A percentile compares a stretch with the other conserved stretches of the same genome.
Conservation (phyloP, 2,797 vertebrate genomes). For the Spondyliosoma cantharus region DNA sequence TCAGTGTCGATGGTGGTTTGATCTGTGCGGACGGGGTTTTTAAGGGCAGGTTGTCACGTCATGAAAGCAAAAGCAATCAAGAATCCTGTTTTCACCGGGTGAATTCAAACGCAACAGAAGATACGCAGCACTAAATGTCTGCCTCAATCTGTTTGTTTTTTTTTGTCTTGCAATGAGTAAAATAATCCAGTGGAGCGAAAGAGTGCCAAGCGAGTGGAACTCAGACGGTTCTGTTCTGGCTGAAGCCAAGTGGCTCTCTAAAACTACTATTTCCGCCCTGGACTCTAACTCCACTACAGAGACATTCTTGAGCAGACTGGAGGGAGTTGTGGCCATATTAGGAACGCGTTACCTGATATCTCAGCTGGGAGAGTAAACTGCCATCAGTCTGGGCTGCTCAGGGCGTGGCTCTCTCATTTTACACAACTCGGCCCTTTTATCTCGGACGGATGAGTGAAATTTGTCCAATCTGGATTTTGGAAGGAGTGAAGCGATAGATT, state of each 20-base stretch:
- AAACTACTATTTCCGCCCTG: slow-evolving; percentile 64
- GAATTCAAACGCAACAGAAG: neutral
- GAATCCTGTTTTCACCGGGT: neutral
- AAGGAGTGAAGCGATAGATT: neutral
- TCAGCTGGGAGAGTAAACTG: slow-evolving; percentile 42
- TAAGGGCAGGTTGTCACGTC: neutral
- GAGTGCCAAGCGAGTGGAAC: neutral
- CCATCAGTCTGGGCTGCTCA: slow-evolving; percentile 25
- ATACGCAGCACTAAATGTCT: neutral
- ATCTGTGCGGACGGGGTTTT: neutral
- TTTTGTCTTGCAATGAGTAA: neutral
- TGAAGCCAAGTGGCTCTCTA: slow-evolving; percentile 43
- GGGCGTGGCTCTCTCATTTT: slow-evolving; percentile 28
- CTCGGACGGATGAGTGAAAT: neutral
- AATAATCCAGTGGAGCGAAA: too few species aligned
- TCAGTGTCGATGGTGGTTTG: slow-evolving; percentile 1
- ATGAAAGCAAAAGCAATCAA: neutral
- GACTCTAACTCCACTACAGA: slow-evolving; percentile 44
- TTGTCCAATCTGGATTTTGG: neutral
- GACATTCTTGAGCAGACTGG: slow-evolving; percentile 69
- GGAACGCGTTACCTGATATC: slow-evolving; percentile 77
- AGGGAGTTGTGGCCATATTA: slow-evolving; percentile 78
- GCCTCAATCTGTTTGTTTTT: too few species aligned
- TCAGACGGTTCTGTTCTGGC: neutral
- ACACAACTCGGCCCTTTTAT: slow-evolving; percentile 3